phyloP scores from a whole-genome alignment of 2,888 invertebrate genomes.

The Monochamus alternatus region DNA sequence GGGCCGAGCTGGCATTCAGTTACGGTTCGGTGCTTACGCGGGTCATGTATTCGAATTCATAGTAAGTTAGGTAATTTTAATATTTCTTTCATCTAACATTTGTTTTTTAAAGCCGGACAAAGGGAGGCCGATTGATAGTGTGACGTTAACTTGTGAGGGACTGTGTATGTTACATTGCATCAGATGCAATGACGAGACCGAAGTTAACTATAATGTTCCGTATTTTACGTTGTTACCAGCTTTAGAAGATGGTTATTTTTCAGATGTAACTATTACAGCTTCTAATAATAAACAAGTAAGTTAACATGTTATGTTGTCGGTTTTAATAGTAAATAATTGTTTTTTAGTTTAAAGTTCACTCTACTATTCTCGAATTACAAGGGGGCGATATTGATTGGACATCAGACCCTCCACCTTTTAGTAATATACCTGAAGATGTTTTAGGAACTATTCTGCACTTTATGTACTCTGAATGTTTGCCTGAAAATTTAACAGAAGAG shows the following conservation, averaged over 20 bases:
- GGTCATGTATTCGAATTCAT: constrained; percentile 80
- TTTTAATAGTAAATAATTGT: neutral
- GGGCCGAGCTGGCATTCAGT: constrained; percentile 59
- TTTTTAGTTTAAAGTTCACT: constrained; percentile 74
- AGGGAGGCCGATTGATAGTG: constrained; percentile 28
- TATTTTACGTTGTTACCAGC: constrained; percentile 78
- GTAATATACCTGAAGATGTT: constrained; percentile 76
- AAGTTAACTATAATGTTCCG: constrained; percentile 70
- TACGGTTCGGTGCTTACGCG: constrained; percentile 77
- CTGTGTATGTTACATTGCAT: constrained; percentile 78
- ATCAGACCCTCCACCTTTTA: constrained; percentile 73
- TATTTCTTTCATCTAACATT: neutral
- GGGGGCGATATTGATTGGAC: constrained; percentile 75
- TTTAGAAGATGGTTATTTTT: constrained; percentile 78
- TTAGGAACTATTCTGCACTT: constrained; percentile 77
- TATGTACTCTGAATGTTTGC: constrained; percentile 78
- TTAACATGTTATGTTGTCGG: neutral
- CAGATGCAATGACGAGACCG: constrained; percentile 72
- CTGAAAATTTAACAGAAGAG: constrained; percentile 74
- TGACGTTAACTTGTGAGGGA: constrained; percentile 74
- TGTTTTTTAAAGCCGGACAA: constrained; percentile 28
- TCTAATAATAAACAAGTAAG: constrained; percentile 73
- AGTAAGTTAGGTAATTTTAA: constrained; percentile 59
- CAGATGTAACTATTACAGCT: constrained; percentile 74
- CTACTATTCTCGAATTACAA: constrained; percentile 74